Evolutionary conservation across 2,888 invertebrate genomes (phyloP), one percentile per base, ranked within the genome.

Genomic region (Epicampocera succincta): DNA sequence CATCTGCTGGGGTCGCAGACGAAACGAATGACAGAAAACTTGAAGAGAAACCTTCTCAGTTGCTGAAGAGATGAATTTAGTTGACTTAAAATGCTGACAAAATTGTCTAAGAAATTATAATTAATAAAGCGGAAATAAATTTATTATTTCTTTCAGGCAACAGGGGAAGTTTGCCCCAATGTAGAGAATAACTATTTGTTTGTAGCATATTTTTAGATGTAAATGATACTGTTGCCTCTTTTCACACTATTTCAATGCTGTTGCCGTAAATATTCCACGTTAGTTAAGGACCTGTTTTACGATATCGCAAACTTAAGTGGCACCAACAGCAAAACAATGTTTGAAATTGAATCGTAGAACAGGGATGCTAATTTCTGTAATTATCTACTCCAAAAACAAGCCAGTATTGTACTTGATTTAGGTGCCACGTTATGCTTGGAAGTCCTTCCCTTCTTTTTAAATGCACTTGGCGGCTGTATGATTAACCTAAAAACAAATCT

Each of bases 401-500:
- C n/a, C n/a, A n/a, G n/a, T n/a, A n/a, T n/a, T n/a, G n/a, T n/a
- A n/a, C n/a, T n/a, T n/a, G n/a, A n/a, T n/a, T n/a, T n/a, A n/a
- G n/a, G n/a, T n/a, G n/a, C n/a, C n/a, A n/a, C n/a, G 13, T 13
- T 25, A n/a, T 17, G 0, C 3, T 40, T 4, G n/a, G 15, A 50
- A 2, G n/a, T 13, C 25, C 8, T 33, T 54, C 21, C 68, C 21
- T 46, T 52, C 3, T 54, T 6, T 9, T 33, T 3, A 42, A 19
- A 40, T 66, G 13, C 50, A 52, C 50, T 50, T 50, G 52, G 15
- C 68, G 40, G 40, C 29, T 3, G 5, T 50, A 50, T 69, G 50
- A 80, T 74, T 69, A 69, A 38, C 25, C 48, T 5, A 13, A 33
- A 46, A 61, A 52, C 61, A 68, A 73, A 42, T 54, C 48, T 69